Percentiles rank a stretch among this genome's conserved stretches.
phyloP scores from a whole-genome alignment of 1,140 invertebrate species.

The Archegozetes longisetosus region DNA sequence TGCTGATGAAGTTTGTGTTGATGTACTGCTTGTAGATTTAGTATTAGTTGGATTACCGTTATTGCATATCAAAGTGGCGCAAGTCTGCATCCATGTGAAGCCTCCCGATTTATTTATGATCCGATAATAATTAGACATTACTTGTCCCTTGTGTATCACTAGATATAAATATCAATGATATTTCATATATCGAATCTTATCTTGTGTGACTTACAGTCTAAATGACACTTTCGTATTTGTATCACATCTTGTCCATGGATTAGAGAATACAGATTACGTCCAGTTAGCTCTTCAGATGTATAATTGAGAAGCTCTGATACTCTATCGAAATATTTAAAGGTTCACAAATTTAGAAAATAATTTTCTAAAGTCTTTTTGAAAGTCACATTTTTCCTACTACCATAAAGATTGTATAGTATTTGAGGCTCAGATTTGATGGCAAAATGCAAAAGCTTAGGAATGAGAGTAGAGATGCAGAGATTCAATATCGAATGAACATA shows the following conservation, averaged over 20 bases:
- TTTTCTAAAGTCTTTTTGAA: too few relatives aligned
- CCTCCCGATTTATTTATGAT: constrained; percentile 89
- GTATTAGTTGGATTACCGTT: constrained; percentile 48
- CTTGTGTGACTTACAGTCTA: constrained; percentile 75
- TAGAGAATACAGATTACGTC: constrained; percentile 78
- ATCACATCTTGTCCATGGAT: constrained; percentile 89
- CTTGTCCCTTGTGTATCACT: constrained; percentile 94
- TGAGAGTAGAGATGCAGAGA: too few relatives aligned
- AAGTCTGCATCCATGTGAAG: constrained; percentile 89
- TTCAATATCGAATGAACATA: too few relatives aligned
- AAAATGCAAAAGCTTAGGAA: too few relatives aligned
- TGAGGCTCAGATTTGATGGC: too few relatives aligned
- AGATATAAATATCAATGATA: constrained; percentile 24
- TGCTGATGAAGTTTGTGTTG: not conserved
- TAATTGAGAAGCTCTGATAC: constrained; percentile 85
- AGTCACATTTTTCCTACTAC: too few relatives aligned
- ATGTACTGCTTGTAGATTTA: not conserved
- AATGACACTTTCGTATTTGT: constrained; percentile 76
- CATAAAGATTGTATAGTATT: too few relatives aligned
- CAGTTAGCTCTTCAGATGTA: constrained; percentile 76
- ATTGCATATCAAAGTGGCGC: constrained; percentile 87
- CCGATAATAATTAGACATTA: constrained; percentile 85
- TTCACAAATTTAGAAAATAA: too few relatives aligned
- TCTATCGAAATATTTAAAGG: constrained; percentile 40
- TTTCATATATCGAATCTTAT: too few relatives aligned